These are phyloP conservation scores for Stegophylla sp. DNA, from an alignment of 2,888 invertebrate genomes.

Conservation along the genomic window DNA sequence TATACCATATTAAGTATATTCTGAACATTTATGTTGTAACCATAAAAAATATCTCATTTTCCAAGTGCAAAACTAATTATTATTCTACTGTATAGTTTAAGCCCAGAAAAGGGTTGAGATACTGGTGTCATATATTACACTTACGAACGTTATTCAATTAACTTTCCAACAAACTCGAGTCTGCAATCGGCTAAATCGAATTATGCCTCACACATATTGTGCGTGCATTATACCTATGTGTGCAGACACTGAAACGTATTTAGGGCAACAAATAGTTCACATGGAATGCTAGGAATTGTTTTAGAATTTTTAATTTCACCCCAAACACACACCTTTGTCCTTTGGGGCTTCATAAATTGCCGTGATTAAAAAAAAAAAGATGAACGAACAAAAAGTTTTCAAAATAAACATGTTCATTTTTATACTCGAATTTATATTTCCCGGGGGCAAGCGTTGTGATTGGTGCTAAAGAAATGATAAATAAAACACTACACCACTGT, in stretches of 20 bases:
- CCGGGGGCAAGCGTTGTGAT: neutral
- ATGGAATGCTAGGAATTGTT: conserved; percentile 33
- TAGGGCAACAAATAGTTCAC: conserved; percentile 40
- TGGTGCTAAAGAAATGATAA: conserved; percentile 5
- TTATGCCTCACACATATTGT: conserved; percentile 24
- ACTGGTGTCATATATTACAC: conserved; percentile 52
- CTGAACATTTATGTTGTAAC: conserved; percentile 17
- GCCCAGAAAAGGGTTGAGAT: conserved; percentile 53
- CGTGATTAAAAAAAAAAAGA: conserved; percentile 43
- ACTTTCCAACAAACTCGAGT: conserved; percentile 45
- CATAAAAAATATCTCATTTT: conserved; percentile 28
- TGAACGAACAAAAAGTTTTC: conserved; percentile 19
- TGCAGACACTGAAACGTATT: conserved; percentile 39
- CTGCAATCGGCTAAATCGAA: conserved; percentile 53
- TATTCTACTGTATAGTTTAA: conserved; percentile 41
- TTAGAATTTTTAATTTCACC: conserved; percentile 53
- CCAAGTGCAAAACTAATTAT: conserved; percentile 46
- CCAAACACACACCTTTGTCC: conserved; percentile 17
- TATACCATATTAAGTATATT: neutral
- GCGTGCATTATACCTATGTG: conserved; percentile 19
- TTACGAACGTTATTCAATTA: conserved; percentile 54
- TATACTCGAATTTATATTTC: conserved; percentile 25
- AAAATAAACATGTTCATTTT: conserved; percentile 35
- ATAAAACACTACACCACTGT: conserved; percentile 4
- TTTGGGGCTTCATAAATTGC: conserved; percentile 21